phyloP scores from a whole-genome alignment of 1,140 invertebrate genomes.

The Megathymus violae region DNA sequence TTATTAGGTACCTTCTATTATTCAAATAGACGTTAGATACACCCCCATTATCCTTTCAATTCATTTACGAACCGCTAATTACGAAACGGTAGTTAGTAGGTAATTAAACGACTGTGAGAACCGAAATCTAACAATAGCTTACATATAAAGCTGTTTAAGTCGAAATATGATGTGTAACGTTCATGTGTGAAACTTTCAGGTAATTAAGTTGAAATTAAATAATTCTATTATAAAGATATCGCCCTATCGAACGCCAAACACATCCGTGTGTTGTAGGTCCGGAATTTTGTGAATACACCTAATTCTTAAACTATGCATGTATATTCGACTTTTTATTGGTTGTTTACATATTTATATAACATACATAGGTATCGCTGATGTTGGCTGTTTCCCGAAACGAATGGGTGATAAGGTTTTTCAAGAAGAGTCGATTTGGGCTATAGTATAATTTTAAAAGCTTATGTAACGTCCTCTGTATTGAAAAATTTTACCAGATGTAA shows the following conservation, averaged over 20 bases:
- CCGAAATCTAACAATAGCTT: conserved; percentile 71
- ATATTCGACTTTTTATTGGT: background rate
- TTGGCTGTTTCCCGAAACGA: too few relatives aligned
- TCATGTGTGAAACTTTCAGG: conserved; percentile 39
- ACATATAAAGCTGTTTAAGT: conserved; percentile 49
- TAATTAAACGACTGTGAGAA: conserved; percentile 77
- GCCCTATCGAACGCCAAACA: background rate
- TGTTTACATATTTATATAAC: background rate
- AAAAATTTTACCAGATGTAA: too few relatives aligned
- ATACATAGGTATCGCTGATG: too few relatives aligned
- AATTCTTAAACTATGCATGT: too few relatives aligned
- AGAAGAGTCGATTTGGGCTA: too few relatives aligned
- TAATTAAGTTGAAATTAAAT: conserved; percentile 31
- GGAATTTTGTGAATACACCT: background rate
- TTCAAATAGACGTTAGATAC: conserved; percentile 55
- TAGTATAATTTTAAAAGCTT: too few relatives aligned
- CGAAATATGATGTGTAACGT: conserved; percentile 52
- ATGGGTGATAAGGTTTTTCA: too few relatives aligned
- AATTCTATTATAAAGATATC: conserved; percentile 12
- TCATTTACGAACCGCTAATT: conserved; percentile 70
- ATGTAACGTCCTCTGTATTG: too few relatives aligned
- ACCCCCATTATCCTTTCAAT: conserved; percentile 68
- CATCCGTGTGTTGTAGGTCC: background rate
- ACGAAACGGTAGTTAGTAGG: conserved; percentile 63
- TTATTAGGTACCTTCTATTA: conserved; percentile 64